A percentile compares a stretch with the other conserved stretches of the same genome.
Conservation (phyloP, 2,888 invertebrate genomes). For the Lasioglossum malachurum region DNA sequence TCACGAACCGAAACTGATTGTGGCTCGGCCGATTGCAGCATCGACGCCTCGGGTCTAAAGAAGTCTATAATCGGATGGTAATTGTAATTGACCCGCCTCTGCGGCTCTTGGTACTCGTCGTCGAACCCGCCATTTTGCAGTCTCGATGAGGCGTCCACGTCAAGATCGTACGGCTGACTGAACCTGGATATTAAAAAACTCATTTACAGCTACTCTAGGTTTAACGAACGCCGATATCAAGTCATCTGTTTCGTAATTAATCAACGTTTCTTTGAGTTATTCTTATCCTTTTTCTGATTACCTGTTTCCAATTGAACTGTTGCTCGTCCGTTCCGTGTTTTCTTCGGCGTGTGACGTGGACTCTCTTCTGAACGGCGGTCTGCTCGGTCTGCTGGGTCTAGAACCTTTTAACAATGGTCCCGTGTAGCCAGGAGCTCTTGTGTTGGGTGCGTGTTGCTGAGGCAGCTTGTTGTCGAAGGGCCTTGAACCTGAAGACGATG, state of each 20-base stretch:
- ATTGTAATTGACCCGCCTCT: slow-evolving; percentile 90
- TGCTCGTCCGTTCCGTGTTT: slow-evolving; percentile 63
- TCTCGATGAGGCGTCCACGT: slow-evolving; percentile 70
- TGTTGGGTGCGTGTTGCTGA: slow-evolving; percentile 83
- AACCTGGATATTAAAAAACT: slow-evolving; percentile 65
- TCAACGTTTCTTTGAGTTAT: background rate
- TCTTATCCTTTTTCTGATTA: slow-evolving; percentile 43
- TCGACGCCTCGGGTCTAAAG: slow-evolving; percentile 86
- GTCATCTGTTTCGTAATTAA: background rate
- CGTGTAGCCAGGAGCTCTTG: slow-evolving; percentile 83
- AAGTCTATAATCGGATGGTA: slow-evolving; percentile 94
- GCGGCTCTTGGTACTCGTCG: slow-evolving; percentile 81
- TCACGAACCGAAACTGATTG: slow-evolving; percentile 54
- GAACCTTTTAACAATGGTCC: slow-evolving; percentile 76
- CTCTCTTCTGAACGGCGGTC: slow-evolving; percentile 81
- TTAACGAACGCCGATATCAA: background rate
- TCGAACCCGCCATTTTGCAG: slow-evolving; percentile 79
- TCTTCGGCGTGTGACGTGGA: slow-evolving; percentile 73
- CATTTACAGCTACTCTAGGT: background rate
- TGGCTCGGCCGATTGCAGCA: slow-evolving; percentile 78
- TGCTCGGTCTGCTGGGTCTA: slow-evolving; percentile 74
- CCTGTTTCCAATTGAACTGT: slow-evolving; percentile 72
- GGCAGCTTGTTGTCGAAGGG: slow-evolving; percentile 82
- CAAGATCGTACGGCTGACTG: slow-evolving; percentile 76
- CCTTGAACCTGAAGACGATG: slow-evolving; percentile 70